Conservation (phyloP, 2,113 vertebrate species). For the Hipposideros armiger region DNA sequence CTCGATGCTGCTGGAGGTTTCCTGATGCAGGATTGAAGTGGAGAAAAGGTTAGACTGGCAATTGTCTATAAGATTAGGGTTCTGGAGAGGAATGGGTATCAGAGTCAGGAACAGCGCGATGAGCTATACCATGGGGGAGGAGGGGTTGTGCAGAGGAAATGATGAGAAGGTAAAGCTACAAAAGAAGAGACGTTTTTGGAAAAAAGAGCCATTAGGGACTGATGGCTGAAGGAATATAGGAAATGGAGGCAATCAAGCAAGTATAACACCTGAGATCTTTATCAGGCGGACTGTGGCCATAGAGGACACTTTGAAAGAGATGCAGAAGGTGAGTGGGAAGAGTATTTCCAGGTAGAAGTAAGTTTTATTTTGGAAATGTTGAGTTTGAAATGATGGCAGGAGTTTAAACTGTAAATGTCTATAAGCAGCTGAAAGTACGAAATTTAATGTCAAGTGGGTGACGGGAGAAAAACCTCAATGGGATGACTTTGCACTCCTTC, state of each 20-base stretch:
- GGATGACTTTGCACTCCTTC: not conserved
- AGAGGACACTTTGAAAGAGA: not conserved
- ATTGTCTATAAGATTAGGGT: accelerated
- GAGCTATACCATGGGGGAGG: accelerated
- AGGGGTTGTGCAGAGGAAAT: not conserved
- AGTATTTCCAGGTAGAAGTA: not conserved
- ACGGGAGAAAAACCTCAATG: not conserved
- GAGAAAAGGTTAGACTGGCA: accelerated
- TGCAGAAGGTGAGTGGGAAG: not conserved
- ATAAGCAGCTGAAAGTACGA: not conserved
- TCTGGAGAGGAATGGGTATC: accelerated
- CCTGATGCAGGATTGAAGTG: not conserved
- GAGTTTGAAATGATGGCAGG: not conserved
- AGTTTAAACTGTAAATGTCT: not conserved
- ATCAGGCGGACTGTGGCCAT: not conserved
- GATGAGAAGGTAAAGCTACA: not conserved
- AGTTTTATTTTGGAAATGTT: constrained; percentile 18
- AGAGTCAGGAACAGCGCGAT: too few relatives aligned
- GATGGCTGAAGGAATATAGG: not conserved
- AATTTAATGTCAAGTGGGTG: not conserved
- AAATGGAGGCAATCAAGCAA: not conserved
- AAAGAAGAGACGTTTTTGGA: not conserved
- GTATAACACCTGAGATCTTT: not conserved
- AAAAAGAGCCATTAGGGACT: not conserved
- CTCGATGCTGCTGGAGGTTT: not conserved